These are phyloP conservation scores for Xanthorhoe designata DNA, from an alignment of 2,888 invertebrate species.

Conservation along the genomic window DNA sequence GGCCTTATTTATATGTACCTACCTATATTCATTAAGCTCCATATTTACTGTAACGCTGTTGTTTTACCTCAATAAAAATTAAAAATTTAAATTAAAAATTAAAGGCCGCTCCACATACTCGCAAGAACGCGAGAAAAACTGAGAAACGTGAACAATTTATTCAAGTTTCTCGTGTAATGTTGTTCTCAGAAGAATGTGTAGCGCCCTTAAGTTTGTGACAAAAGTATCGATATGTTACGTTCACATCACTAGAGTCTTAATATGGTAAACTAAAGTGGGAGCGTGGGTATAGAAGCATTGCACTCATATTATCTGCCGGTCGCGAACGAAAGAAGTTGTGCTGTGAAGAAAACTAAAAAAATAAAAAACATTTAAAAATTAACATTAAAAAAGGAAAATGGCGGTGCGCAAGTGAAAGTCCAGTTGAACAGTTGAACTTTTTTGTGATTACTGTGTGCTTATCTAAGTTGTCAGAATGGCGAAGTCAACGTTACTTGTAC, in stretches of 20 bases:
- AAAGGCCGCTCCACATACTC: no score
- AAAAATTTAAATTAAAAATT: no score
- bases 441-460: slow-evolving; percentile 29
- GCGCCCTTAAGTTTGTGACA: not conserved
- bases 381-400: no score
- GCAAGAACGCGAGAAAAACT: no score
- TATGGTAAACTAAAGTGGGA: slow-evolving; percentile 54
- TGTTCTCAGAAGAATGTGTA: no score
- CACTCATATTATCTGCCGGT: slow-evolving; percentile 60
- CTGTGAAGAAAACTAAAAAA: slow-evolving; percentile 18
- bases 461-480: slow-evolving; percentile 51
- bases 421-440: slow-evolving; percentile 28
- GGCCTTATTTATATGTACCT: no score
- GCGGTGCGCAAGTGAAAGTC: slow-evolving; percentile 44
- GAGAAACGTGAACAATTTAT: no score
- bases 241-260: slow-evolving; percentile 57
- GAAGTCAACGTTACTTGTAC: slow-evolving; percentile 57
- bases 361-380: slow-evolving; percentile 26
- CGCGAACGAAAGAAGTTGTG: slow-evolving; percentile 34
- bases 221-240: slow-evolving; percentile 28
- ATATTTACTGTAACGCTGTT: no score
- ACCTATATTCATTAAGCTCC: no score
- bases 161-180: no score
- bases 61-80: no score
- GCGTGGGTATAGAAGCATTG: slow-evolving; percentile 46